These are phyloP conservation scores for Troglohyphantes excavatus DNA, from an alignment of 2,888 invertebrate genomes.

Conservation along the genomic window DNA sequence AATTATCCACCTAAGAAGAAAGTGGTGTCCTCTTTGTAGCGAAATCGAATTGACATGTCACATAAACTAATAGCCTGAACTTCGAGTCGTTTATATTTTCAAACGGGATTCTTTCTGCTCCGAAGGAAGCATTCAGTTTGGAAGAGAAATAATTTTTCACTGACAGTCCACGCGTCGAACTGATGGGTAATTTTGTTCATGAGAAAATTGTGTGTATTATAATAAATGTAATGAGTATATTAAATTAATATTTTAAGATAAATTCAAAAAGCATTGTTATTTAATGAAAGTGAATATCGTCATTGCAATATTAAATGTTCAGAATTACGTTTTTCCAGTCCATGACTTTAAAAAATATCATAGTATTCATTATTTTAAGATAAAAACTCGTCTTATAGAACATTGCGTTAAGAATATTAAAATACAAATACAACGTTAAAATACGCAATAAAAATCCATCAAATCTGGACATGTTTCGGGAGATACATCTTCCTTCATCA, in stretches of 20 bases:
- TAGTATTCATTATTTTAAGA: no score
- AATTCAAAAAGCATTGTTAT: not conserved
- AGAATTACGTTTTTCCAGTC: no score
- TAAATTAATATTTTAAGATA: not conserved
- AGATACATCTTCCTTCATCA: no score
- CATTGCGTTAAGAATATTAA: no score
- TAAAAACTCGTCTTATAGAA: no score
- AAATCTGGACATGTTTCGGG: no score
- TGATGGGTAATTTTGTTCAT: constrained; percentile 27
- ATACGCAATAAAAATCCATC: no score
- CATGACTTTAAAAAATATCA: no score
- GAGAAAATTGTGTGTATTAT: constrained; percentile 3
- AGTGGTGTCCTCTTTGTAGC: constrained; percentile 46
- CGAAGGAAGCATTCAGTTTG: constrained; percentile 42
- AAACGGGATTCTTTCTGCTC: constrained; percentile 45
- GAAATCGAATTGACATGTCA: constrained; percentile 74
- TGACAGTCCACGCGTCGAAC: constrained; percentile 31
- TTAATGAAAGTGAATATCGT: not conserved
- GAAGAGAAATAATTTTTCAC: constrained; percentile 52
- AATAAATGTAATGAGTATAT: not conserved
- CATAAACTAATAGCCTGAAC: constrained; percentile 68
- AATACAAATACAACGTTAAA: no score
- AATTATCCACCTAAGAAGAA: constrained; percentile 46
- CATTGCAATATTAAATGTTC: not conserved
- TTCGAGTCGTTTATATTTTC: constrained; percentile 70